Conservation (phyloP, 2,113 vertebrate species). For the Saimiri boliviensis region DNA sequence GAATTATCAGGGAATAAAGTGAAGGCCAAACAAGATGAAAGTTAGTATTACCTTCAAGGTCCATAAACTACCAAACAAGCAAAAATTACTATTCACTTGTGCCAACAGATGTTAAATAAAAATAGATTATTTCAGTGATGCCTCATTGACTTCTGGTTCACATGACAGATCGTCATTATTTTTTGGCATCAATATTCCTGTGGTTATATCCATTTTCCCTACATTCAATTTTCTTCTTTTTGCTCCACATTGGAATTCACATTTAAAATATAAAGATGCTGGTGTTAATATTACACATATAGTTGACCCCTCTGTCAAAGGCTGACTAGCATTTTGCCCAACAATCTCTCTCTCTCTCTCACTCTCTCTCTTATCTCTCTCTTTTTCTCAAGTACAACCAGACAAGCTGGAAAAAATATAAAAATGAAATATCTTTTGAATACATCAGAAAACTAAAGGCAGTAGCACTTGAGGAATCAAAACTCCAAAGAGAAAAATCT, state of each 20-base stretch:
- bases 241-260: not conserved
- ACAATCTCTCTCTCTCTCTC: not conserved
- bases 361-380: no score
- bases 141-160: not conserved
- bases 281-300: not conserved
- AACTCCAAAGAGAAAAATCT: not conserved
- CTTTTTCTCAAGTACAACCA: not conserved
- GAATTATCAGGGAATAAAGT: conserved; percentile 18
- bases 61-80: conserved; percentile 35
- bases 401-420: not conserved
- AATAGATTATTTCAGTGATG: conserved; percentile 7
- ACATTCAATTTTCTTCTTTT: not conserved
- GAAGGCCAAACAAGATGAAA: not conserved
- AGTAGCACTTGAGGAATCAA: not conserved
- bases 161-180: not conserved
- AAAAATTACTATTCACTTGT: conserved; percentile 24
- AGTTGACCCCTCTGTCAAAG: not conserved
- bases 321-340: not conserved
- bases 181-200: not conserved
- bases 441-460: not conserved
- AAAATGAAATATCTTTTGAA: not conserved
- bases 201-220: not conserved
- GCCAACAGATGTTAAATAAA: conserved; percentile 31
- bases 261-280: not conserved
- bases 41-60: conserved; percentile 33